Base-by-base conservation (phyloP, 2,888 invertebrate species). In the Atrina japonica region DNA sequence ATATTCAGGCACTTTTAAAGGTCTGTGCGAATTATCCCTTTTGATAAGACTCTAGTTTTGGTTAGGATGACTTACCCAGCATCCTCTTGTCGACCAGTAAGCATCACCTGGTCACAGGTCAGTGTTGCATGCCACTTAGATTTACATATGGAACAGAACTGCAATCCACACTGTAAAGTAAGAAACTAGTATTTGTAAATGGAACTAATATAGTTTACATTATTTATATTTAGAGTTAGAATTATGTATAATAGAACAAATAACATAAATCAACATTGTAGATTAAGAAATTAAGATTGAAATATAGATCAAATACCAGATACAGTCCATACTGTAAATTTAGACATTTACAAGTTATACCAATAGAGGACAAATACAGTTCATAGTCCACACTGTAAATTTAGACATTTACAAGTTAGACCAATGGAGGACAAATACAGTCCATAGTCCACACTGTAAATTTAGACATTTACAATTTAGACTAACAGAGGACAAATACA, bases 91-190 rank as follows among this genome's bases (percentile, higher is more conserved):
- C 79, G 76, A 18, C 83, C 85, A 52, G 78, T 72, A 41, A 81
- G 82, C 73, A 88, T 81, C 16, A 81, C 82, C 66, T 89, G 88
- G 82, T 89, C 89, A 85, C 89, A 89, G 3, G 86, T 83, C 69
- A 86, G 83, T 21, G 82, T 70, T 23, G 81, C 85, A 73, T 89
- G 90, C 89, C 89, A 90, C 66, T 86, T 86, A 29, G 86, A 80
- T 76, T 90, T 90, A 80, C 90, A 90, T 43, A 89, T 70, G 9
- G 88, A 87, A 76, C 90, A 90, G 75, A 90, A 90, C 81, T 84
- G 81, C 23, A 89, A 77, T 16, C 86, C 85, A 83, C 90, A 90
- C 89, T 89, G 80, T 30, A 82, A 81, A 66, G 35, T 23, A 30
- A 41, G 11, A 35, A 35, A n/a, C 21, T 45, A 25, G 11, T 25